Evolutionary conservation across 2,797 vertebrate genomes (phyloP).

Genomic region (Acanthornis magna): DNA sequence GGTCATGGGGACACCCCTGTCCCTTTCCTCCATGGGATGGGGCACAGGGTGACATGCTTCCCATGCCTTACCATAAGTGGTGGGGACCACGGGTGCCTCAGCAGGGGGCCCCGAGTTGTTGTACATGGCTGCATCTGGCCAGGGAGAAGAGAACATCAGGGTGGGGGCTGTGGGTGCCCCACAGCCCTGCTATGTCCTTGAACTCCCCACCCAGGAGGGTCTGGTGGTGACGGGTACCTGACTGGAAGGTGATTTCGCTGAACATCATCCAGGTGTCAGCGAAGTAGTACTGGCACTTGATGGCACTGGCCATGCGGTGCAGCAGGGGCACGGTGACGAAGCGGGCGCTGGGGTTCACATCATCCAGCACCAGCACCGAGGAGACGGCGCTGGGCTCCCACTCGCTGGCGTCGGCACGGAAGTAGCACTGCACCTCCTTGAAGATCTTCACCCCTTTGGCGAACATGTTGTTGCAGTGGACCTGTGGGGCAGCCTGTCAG

Average conservation of each 20-base stretch:
- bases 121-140: slow-evolving; percentile 93
- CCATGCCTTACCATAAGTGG: slow-evolving; percentile 73
- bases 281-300: slow-evolving; percentile 96
- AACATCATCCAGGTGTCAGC: slow-evolving; percentile 97
- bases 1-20: fast-evolving
- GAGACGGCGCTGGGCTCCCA: slow-evolving; percentile 86
- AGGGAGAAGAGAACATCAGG: not conserved
- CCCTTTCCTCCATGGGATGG: not conserved
- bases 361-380: slow-evolving; percentile 86
- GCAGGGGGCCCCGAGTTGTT: slow-evolving; percentile 86
- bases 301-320: slow-evolving; percentile 94
- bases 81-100: slow-evolving; percentile 71
- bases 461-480: slow-evolving; percentile 98
- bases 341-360: slow-evolving; percentile 88
- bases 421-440: slow-evolving; percentile 90
- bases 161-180: fast-evolving
- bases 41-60: not conserved
- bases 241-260: slow-evolving; percentile 98
- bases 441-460: slow-evolving; percentile 88
- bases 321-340: slow-evolving; percentile 90
- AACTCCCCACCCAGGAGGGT: not conserved
- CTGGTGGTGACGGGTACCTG: slow-evolving; percentile 70
- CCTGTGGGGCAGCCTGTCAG: slow-evolving; percentile 74
- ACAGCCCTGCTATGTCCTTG: not conserved
- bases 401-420: slow-evolving; percentile 85